Percentiles rank a stretch among this genome's conserved stretches.
These are phyloP conservation scores for Xanthia togata DNA, from an alignment of 2,888 invertebrate species.

Conservation along the genomic window DNA sequence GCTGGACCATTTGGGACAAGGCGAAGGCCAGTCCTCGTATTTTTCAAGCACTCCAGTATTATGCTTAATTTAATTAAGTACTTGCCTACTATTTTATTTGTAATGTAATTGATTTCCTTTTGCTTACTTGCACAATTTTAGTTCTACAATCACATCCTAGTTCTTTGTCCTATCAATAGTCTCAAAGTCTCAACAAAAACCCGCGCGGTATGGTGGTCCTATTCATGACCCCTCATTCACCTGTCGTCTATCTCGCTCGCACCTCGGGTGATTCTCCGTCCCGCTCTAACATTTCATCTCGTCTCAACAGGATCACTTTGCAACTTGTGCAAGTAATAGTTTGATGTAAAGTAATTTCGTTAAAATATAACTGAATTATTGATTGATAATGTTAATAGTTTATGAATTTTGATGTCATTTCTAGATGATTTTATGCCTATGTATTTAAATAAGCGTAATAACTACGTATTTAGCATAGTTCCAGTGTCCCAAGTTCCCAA, in stretches of 20 bases:
- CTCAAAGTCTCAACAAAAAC: conserved; percentile 31
- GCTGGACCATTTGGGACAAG: neutral
- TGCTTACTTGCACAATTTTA: no score
- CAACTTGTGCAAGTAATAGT: conserved; percentile 47
- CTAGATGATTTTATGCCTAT: neutral
- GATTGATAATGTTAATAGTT: neutral
- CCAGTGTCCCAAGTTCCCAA: neutral
- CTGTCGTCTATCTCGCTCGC: conserved; percentile 74
- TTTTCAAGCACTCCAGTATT: neutral
- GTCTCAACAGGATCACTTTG: conserved; percentile 70
- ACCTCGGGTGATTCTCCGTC: conserved; percentile 61
- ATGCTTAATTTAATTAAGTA: neutral
- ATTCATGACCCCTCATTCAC: conserved; percentile 87
- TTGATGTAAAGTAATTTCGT: conserved; percentile 42
- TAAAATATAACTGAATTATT: conserved; percentile 21
- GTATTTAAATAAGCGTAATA: neutral
- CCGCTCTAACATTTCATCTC: conserved; percentile 79
- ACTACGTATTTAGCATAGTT: neutral
- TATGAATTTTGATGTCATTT: neutral
- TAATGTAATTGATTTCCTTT: neutral
- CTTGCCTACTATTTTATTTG: neutral
- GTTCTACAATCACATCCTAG: no score
- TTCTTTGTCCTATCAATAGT: conserved; percentile 22
- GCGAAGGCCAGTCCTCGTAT: neutral
- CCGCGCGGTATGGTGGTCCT: conserved; percentile 67